Percentiles rank a stretch among this genome's conserved stretches.
Evolutionary conservation across 2,797 vertebrate species (phyloP).

Genomic region (Hapalemur alaotrensis): DNA sequence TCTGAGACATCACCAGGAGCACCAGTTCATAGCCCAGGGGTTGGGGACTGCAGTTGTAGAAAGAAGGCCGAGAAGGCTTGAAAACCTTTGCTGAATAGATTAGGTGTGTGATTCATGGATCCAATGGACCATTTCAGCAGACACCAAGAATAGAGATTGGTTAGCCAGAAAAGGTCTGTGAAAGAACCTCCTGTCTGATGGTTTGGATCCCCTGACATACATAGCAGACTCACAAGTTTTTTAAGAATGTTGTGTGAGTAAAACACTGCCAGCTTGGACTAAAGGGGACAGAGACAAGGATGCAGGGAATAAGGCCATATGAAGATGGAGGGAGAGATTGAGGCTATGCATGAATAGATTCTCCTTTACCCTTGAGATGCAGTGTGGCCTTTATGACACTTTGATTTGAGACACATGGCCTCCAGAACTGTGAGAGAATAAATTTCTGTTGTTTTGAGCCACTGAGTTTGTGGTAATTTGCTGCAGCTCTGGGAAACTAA

Average conservation of each 20-base stretch:
- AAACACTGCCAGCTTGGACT: background rate
- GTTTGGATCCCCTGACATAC: background rate
- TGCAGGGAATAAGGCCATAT: background rate
- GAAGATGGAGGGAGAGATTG: background rate
- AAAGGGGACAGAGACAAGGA: background rate
- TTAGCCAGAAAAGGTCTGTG: background rate
- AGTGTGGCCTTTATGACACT: rapidly evolving
- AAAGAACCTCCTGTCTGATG: background rate
- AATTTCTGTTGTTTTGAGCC: background rate
- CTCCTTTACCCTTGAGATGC: background rate
- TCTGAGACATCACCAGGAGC: background rate
- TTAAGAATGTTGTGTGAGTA: background rate
- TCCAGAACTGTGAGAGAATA: background rate
- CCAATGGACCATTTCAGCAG: background rate
- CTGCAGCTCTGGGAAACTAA: background rate
- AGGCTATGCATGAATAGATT: background rate
- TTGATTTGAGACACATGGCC: background rate
- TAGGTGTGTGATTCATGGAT: background rate
- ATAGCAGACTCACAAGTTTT: background rate
- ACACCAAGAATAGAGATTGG: background rate
- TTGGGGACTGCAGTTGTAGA: too few species aligned
- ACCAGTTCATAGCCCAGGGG: background rate
- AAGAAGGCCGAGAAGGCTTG: background rate
- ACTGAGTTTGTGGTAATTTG: background rate
- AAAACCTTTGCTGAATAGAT: background rate